Evolutionary conservation across 2,888 invertebrate species (phyloP).

Genomic region (Watsonalla cultraria): DNA sequence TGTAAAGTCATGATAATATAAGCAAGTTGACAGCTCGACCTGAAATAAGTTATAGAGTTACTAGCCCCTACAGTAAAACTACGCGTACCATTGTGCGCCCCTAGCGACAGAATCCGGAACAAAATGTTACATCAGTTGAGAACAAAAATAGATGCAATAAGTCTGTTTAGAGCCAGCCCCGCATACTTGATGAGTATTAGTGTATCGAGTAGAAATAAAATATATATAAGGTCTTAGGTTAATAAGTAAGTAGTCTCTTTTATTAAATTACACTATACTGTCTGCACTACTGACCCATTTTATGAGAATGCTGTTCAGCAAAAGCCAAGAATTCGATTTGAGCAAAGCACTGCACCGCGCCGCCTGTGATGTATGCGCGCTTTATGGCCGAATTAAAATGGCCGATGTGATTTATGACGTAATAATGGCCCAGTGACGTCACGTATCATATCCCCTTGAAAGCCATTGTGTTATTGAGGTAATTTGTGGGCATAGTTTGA

Average conservation of each 20-base stretch:
- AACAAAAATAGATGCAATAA: no score
- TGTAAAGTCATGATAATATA: background rate
- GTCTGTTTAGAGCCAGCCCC: no score
- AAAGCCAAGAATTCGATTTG: conserved; percentile 45
- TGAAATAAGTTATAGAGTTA: no score
- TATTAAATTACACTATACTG: background rate
- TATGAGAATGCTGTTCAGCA: conserved; percentile 7
- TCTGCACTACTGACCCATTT: conserved; percentile 6
- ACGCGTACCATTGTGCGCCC: no score
- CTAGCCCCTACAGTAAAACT: no score
- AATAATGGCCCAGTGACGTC: conserved; percentile 30
- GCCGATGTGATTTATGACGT: conserved; percentile 47
- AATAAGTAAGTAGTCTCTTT: background rate
- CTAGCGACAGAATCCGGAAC: no score
- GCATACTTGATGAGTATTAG: no score
- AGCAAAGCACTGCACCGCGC: conserved; percentile 24
- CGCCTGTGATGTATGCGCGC: conserved; percentile 45
- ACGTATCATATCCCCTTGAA: conserved; percentile 10
- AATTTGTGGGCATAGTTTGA: background rate
- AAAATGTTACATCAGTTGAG: no score
- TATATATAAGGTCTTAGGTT: no score
- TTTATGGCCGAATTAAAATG: conserved; percentile 56
- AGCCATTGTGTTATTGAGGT: conserved; percentile 1
- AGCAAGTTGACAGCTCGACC: no score
- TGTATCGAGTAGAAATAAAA: no score